Base-by-base conservation (phyloP, 2,888 invertebrate genomes). In the Lycophotia porphyrea region DNA sequence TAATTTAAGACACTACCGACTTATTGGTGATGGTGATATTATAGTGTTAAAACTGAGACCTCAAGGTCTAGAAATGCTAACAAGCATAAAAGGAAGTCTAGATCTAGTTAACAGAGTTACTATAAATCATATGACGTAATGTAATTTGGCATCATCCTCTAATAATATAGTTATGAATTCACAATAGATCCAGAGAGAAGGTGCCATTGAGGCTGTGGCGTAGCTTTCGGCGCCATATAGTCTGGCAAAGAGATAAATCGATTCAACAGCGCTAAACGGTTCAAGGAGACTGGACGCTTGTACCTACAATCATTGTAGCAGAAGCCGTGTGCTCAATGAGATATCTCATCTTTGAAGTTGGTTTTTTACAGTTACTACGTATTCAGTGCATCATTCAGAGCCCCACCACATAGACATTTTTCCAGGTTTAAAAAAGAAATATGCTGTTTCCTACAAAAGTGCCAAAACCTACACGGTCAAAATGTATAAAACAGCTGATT, bases 221-320 rank as follows among this genome's bases (percentile, higher is more conserved):
- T 18, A 0, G 13, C 3, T 61, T n/a, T 39, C 39, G 74, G 67
- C 83, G 79, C 83, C 83, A 67, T 15, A 34, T 27, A 68, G 78
- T 81, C 84, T 85, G 66, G 47, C 58, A 1, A 2, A 55, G 69
- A 47, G 27, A 39, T 24, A 9, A 49, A 42, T 60, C 60, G 55
- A 73, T 65, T 60, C 31, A 21, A 66, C 52, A 58, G 47, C 27
- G 27, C 34, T 15, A 7, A 52, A 63, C 73, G 27, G 27, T 27
- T 31, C 63, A 63, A 73, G 42, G 24, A 44, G 11, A 73, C 1
- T 11, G 27, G 18, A 1, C 18, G 1, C 39, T 31, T 15, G 13
- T 60, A 70, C 39, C 34, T 60, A 70, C 39, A 61, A 11, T 24
- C 0, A 34, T 21, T 60, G 60, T 58, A 21, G 58, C 9, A 58